Evolutionary conservation across 1,140 invertebrate species (phyloP).

Genomic region (Heliconius nattereri): DNA sequence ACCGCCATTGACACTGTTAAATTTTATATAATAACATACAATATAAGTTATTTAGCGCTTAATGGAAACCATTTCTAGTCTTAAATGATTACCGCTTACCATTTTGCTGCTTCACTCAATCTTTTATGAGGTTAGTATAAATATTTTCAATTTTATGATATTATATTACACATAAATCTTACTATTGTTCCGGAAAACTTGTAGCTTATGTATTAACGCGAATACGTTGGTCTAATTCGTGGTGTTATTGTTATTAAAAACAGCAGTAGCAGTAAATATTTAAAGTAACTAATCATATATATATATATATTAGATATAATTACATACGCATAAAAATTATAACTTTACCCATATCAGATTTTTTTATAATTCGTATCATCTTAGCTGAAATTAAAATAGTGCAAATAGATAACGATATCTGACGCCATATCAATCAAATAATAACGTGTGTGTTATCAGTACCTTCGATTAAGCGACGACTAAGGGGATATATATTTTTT

Average conservation of each 20-base stretch:
- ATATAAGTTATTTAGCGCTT: background rate
- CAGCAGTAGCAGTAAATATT: background rate
- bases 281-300: background rate
- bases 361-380: too few relatives aligned
- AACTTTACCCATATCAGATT: too few relatives aligned
- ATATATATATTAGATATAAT: background rate
- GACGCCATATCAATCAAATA: background rate
- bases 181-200: slow-evolving; percentile 43
- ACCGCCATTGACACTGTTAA: background rate
- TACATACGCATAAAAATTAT: background rate
- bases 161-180: slow-evolving; percentile 47
- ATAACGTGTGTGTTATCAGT: background rate
- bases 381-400: too few relatives aligned
- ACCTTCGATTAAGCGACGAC: background rate
- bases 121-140: slow-evolving; percentile 46
- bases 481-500: background rate
- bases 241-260: background rate
- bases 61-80: background rate
- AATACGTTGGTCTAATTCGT: background rate
- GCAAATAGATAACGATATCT: background rate
- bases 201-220: slow-evolving; percentile 44
- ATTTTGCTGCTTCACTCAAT: slow-evolving; percentile 18
- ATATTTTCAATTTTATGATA: slow-evolving; percentile 49
- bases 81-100: background rate
- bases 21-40: background rate